Percentiles rank a stretch among this genome's conserved stretches.
Evolutionary conservation across 2,797 vertebrate genomes (phyloP).

Genomic region (Petrocephalus sullivani): DNA sequence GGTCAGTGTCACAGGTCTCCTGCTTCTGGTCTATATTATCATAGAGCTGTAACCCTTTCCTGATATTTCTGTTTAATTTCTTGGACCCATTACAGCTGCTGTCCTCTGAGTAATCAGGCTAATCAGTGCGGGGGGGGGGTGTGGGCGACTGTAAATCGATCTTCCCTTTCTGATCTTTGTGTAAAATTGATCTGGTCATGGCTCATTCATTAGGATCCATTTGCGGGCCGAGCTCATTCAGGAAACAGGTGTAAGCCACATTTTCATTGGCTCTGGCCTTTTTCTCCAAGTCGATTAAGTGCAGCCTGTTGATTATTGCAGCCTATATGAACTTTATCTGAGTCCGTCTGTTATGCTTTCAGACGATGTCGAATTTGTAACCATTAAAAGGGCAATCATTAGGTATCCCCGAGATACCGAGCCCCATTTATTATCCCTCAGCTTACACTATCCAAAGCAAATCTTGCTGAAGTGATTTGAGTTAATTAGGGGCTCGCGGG

Average conservation of each 20-base stretch:
- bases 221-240: not conserved
- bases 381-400: not conserved
- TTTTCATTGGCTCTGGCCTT: not conserved
- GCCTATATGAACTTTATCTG: not conserved
- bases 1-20: not conserved
- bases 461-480: not conserved
- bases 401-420: not conserved
- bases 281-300: not conserved
- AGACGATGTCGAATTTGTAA: not conserved
- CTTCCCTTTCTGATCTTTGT: not conserved
- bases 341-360: not conserved
- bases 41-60: not conserved
- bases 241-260: not conserved
- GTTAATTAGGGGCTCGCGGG: not conserved
- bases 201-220: not conserved
- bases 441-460: not conserved
- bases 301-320: not conserved
- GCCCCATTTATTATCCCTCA: not conserved
- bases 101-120: not conserved
- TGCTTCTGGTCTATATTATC: not conserved
- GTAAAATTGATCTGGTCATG: not conserved
- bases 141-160: not conserved
- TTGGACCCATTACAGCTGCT: not conserved
- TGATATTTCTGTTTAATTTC: not conserved
- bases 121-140: not conserved